A percentile compares a stretch with the other conserved stretches of the same genome.
Conservation (phyloP, 2,113 vertebrate species). For the Amphiprion percula region DNA sequence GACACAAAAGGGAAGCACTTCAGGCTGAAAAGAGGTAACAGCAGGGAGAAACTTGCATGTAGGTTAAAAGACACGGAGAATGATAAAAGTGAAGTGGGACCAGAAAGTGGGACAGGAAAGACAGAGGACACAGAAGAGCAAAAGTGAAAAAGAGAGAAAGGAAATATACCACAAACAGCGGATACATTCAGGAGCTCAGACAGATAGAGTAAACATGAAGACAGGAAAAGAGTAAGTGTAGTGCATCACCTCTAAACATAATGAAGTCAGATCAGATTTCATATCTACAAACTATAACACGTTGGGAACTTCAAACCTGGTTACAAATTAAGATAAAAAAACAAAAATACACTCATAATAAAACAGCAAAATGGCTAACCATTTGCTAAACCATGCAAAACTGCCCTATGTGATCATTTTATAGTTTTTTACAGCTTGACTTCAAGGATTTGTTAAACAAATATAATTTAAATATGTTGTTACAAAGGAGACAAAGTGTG, state of each 20-base stretch:
- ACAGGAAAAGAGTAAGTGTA: not conserved
- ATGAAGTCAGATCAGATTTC: not conserved
- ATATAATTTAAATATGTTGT: too few relatives aligned
- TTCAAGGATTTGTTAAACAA: too few relatives aligned
- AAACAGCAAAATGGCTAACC: too few relatives aligned
- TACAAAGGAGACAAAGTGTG: not conserved
- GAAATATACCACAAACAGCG: not conserved
- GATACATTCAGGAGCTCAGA: not conserved
- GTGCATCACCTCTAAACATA: not conserved
- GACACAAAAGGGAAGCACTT: conserved; percentile 22
- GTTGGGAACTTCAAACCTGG: too few relatives aligned
- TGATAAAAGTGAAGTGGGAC: not conserved
- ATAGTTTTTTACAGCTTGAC: too few relatives aligned
- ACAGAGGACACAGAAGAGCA: not conserved
- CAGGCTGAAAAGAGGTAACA: conserved; percentile 8
- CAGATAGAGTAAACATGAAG: not conserved
- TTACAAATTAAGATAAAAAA: too few relatives aligned
- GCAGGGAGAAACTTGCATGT: conserved; percentile 8
- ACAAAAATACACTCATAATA: too few relatives aligned
- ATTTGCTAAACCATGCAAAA: too few relatives aligned
- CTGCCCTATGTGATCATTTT: too few relatives aligned
- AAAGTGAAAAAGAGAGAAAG: conserved; percentile 15
- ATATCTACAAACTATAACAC: not conserved
- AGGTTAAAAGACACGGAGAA: conserved; percentile 1
- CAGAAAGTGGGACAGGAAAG: not conserved